These are phyloP conservation scores for Ornithoptera priamus DNA, from an alignment of 2,888 invertebrate species.

Conservation along the genomic window DNA sequence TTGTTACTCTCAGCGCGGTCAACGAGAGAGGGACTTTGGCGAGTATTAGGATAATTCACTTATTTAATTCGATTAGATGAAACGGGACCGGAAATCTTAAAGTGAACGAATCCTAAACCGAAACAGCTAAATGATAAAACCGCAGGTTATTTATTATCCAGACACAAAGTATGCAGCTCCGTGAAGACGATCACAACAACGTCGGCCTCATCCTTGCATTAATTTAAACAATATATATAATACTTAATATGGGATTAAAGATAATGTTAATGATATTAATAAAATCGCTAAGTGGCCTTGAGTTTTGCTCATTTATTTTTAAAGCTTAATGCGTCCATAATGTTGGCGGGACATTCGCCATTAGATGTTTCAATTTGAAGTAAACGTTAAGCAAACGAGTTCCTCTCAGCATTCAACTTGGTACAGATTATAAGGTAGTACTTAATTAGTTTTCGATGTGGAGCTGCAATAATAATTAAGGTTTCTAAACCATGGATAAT, in stretches of 20 bases:
- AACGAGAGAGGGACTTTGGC: slow-evolving; percentile 25
- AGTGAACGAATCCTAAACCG: slow-evolving; percentile 18
- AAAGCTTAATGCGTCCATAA: slow-evolving; percentile 7
- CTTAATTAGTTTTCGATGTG: not conserved
- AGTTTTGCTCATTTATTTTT: slow-evolving; percentile 36
- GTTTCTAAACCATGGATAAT: not conserved
- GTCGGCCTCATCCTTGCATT: slow-evolving; percentile 3
- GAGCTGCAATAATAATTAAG: not conserved
- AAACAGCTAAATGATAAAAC: slow-evolving; percentile 16
- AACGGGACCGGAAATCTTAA: slow-evolving; percentile 27
- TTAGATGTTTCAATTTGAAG: not conserved
- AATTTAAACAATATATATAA: slow-evolving; percentile 17
- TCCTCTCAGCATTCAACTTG: not conserved
- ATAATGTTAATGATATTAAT: slow-evolving; percentile 32
- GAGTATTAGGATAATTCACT: slow-evolving; percentile 15
- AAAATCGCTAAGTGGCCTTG: slow-evolving; percentile 28
- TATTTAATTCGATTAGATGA: slow-evolving; percentile 27
- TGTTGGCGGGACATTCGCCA: not conserved
- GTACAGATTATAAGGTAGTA: not conserved
- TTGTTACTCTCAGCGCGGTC: not conserved
- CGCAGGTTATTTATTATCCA: slow-evolving; percentile 11
- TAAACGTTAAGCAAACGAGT: not conserved
- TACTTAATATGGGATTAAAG: slow-evolving; percentile 28
- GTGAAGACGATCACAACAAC: not conserved
- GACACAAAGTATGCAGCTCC: slow-evolving; percentile 13